Percentiles rank a stretch among this genome's conserved stretches.
These are phyloP conservation scores for Spongia lamella DNA, from an alignment of 37 sponge, comb jelly and placozoan species.

Conservation along the genomic window DNA sequence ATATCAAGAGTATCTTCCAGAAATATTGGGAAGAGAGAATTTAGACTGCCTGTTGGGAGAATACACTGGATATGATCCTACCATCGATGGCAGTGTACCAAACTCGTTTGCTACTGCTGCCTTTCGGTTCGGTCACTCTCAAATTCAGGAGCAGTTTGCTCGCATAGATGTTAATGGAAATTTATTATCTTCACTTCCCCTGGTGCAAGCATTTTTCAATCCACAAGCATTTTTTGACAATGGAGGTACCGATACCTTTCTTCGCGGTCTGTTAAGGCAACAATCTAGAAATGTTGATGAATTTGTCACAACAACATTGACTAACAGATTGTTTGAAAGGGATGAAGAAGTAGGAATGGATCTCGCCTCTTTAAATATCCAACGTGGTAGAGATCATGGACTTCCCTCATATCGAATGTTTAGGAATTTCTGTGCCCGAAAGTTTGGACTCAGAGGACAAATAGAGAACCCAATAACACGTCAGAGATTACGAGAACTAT, in stretches of 20 bases:
- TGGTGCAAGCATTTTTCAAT: slow-evolving; percentile 53
- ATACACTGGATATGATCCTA: slow-evolving; percentile 62
- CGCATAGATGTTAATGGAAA: slow-evolving; percentile 60
- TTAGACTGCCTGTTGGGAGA: slow-evolving; percentile 50
- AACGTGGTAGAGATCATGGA: slow-evolving; percentile 89
- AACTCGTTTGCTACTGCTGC: slow-evolving; percentile 88
- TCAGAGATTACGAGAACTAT: slow-evolving; percentile 44
- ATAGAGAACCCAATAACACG: slow-evolving; percentile 36
- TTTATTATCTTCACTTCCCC: slow-evolving; percentile 6
- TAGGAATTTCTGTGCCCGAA: slow-evolving; percentile 63
- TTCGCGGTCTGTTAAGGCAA: slow-evolving; percentile 63
- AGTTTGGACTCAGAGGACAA: not conserved
- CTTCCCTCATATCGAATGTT: slow-evolving; percentile 72
- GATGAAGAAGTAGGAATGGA: slow-evolving; percentile 45
- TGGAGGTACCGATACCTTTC: slow-evolving; percentile 70
- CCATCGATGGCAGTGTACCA: slow-evolving; percentile 59
- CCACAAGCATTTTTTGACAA: slow-evolving; percentile 27
- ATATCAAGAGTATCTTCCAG: slow-evolving; percentile 85
- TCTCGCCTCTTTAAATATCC: slow-evolving; percentile 83
- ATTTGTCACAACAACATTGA: slow-evolving; percentile 67
- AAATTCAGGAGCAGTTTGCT: slow-evolving; percentile 63
- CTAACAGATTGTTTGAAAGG: slow-evolving; percentile 61
- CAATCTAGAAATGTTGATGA: slow-evolving; percentile 65
- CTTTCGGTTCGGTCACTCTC: slow-evolving; percentile 83
- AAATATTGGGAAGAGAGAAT: slow-evolving; percentile 53